Evolutionary conservation across 2,888 invertebrate genomes (phyloP), one percentile per base, ranked within the genome.

Genomic region (Acutogordius australiensis): DNA sequence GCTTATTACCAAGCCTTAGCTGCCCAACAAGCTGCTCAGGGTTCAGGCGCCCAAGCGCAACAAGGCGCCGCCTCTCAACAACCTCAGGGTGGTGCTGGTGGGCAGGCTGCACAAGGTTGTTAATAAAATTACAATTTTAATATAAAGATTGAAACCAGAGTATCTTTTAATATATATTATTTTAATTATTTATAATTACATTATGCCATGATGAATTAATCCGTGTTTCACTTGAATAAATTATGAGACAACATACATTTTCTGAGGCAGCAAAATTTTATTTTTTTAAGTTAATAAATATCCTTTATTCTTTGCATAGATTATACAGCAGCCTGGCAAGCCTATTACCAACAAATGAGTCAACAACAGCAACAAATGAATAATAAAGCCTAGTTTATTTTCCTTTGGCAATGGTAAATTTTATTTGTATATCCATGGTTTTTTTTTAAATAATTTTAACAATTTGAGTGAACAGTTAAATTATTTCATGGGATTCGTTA

Each of bases 1-100:
- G n/a, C n/a, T n/a, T n/a, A n/a, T n/a, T n/a, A n/a, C n/a, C n/a
- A n/a, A n/a, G n/a, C n/a, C n/a, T n/a, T n/a, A n/a, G n/a, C n/a
- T n/a, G n/a, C n/a, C 26, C 51, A 51, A 51, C 51, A 51, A 51
- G 51, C 51, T 51, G 51, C 44, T 37, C 8, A n/a, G n/a, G n/a
- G n/a, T n/a, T n/a, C n/a, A 37, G n/a, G 8, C 8, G 8, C 44
- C 44, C 44, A 37, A n/a, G 44, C 44, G 8, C 44, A 37, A n/a
- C 8, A 13, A 37, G n/a, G 8, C n/a, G 44, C 8, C n/a, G 8
- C 8, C 44, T 37, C 44, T n/a, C n/a, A 37, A 37, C 8, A 37
- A 37, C n/a, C 44, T n/a, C n/a, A n/a, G n/a, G n/a, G n/a, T n/a
- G n/a, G n/a, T n/a, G n/a, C n/a, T n/a, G n/a, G n/a, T n/a, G n/a